Evolutionary conservation across 2,797 vertebrate species (phyloP).

Genomic region (Gadopsis marmoratus): DNA sequence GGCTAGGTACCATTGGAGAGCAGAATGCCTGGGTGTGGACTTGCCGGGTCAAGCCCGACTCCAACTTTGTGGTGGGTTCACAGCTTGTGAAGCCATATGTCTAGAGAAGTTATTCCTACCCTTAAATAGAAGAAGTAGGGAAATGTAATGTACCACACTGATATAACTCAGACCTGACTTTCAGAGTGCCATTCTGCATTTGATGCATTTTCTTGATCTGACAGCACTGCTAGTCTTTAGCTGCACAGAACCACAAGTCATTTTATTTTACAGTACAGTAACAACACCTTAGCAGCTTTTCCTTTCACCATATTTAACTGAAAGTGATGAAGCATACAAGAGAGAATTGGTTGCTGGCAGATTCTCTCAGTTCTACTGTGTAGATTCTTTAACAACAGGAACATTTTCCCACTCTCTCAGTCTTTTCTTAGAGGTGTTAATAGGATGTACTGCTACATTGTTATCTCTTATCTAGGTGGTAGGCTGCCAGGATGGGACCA

Average conservation of each 20-base stretch:
- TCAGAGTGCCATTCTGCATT: slow-evolving; percentile 22
- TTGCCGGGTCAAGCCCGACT: slow-evolving; percentile 95
- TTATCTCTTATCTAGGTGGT: slow-evolving; percentile 88
- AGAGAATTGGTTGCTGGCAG: slow-evolving; percentile 63
- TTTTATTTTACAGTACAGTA: slow-evolving; percentile 56
- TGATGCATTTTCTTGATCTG: slow-evolving; percentile 35
- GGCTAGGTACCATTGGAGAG: slow-evolving; percentile 92
- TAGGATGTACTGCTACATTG: slow-evolving; percentile 78
- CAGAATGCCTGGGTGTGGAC: slow-evolving; percentile 97
- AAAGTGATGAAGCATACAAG: slow-evolving; percentile 57
- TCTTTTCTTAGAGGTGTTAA: slow-evolving; percentile 85
- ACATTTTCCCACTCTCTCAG: slow-evolving; percentile 76
- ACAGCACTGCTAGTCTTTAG: slow-evolving; percentile 20
- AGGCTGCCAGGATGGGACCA: slow-evolving; percentile 98
- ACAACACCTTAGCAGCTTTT: slow-evolving; percentile 48
- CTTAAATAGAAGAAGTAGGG: slow-evolving; percentile 9
- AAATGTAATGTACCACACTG: slow-evolving; percentile 27
- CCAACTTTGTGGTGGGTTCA: slow-evolving; percentile 95
- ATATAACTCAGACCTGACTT: slow-evolving; percentile 13
- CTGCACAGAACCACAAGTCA: slow-evolving; percentile 36
- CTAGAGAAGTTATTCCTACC: slow-evolving; percentile 17
- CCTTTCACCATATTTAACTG: slow-evolving; percentile 66
- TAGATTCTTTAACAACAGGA: slow-evolving; percentile 74
- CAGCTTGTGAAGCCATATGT: slow-evolving; percentile 31
- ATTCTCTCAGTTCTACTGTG: slow-evolving; percentile 62